Evolutionary conservation across 2,113 vertebrate genomes (phyloP).

Genomic region (Bettongia penicillata): DNA sequence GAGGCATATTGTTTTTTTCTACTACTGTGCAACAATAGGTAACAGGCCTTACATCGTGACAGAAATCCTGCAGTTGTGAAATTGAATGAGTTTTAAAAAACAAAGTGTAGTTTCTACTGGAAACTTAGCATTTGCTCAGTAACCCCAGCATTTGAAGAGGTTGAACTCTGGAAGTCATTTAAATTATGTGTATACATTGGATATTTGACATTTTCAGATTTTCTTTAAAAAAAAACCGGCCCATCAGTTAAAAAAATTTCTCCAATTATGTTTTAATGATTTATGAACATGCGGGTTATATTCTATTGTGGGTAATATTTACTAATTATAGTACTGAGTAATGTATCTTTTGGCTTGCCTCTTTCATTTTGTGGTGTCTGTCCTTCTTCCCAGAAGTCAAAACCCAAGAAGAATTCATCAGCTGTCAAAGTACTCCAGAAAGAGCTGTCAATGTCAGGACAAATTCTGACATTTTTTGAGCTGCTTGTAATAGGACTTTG

Average conservation of each 20-base stretch:
- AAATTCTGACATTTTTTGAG: neutral
- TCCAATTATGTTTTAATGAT: conserved; percentile 31
- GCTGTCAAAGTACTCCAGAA: conserved; percentile 34
- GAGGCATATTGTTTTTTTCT: conserved; percentile 5
- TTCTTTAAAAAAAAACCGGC: neutral
- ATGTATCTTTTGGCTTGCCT: conserved; percentile 60
- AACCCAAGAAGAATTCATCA: conserved; percentile 60
- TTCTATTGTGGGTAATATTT: conserved; percentile 55
- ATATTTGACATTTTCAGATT: conserved; percentile 18
- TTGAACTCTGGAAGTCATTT: neutral
- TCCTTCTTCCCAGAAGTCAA: conserved; percentile 65
- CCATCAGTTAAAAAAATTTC: conserved; percentile 5
- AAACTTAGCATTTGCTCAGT: conserved; percentile 39
- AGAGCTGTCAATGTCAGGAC: conserved; percentile 36
- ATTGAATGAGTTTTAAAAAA: conserved; percentile 50
- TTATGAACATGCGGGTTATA: conserved; percentile 48
- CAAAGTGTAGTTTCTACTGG: conserved; percentile 13
- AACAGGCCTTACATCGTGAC: neutral
- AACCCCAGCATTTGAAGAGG: conserved; percentile 20
- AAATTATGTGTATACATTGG: neutral
- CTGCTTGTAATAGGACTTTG: neutral
- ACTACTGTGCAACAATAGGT: neutral
- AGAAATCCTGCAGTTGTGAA: conserved; percentile 26
- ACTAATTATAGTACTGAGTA: conserved; percentile 53
- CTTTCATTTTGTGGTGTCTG: conserved; percentile 52